Evolutionary conservation across 2,113 vertebrate genomes (phyloP).

Genomic region (Siniperca chuatsi): DNA sequence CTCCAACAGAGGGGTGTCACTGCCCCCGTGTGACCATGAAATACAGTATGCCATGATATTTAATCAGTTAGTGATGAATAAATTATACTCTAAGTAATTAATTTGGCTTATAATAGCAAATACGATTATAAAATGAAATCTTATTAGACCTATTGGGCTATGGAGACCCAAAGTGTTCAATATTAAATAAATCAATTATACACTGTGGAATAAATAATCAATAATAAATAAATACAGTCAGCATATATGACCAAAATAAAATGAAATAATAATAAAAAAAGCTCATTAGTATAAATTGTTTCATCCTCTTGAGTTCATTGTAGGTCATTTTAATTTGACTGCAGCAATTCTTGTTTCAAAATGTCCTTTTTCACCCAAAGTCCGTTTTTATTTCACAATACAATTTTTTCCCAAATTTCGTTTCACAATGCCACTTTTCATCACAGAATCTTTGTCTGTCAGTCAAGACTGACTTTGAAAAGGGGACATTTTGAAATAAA

Average conservation of each 20-base stretch:
- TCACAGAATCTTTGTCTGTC: background rate
- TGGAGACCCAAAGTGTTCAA: background rate
- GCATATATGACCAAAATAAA: background rate
- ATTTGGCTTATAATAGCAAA: constrained; percentile 1
- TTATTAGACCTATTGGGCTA: background rate
- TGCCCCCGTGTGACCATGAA: constrained; percentile 3
- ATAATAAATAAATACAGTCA: background rate
- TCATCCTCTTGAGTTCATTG: background rate
- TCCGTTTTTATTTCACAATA: too few species aligned
- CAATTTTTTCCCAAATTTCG: background rate
- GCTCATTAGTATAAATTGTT: background rate
- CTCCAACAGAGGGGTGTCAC: constrained; percentile 12
- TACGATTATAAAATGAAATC: background rate
- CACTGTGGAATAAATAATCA: background rate
- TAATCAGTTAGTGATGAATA: background rate
- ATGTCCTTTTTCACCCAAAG: background rate
- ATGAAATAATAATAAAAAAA: background rate
- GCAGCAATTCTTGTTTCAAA: background rate
- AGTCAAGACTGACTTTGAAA: too few species aligned
- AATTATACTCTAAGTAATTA: background rate
- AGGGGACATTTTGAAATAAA: background rate
- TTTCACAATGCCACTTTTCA: background rate
- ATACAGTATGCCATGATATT: background rate
- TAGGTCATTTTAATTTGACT: background rate
- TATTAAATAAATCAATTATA: background rate